These are phyloP conservation scores for Cecropterus lyciades DNA, from an alignment of 1,140 invertebrate species.

Conservation along the genomic window DNA sequence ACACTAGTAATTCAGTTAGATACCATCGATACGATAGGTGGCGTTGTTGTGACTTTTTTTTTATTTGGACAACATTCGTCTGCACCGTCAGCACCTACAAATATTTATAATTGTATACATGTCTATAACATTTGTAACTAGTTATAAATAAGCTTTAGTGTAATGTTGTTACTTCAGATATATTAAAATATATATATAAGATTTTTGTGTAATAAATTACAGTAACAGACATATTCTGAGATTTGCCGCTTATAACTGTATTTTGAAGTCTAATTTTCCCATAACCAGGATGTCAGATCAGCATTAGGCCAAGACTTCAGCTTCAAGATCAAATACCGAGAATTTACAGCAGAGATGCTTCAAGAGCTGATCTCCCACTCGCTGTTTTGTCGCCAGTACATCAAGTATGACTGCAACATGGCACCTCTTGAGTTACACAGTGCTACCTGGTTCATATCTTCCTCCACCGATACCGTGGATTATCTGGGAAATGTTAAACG, in stretches of 20 bases:
- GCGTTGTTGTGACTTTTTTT: no score
- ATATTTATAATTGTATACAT: no score
- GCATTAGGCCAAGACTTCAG: conserved; percentile 90
- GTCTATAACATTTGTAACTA: no score
- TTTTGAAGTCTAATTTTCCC: background rate
- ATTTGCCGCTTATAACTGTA: no score
- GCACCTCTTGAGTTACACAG: conserved; percentile 94
- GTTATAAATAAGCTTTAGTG: no score
- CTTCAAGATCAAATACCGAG: conserved; percentile 93
- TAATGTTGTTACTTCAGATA: no score
- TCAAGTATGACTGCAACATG: conserved; percentile 96
- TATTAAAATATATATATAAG: no score
- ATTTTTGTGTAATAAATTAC: background rate
- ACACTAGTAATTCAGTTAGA: no score
- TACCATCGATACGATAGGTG: no score
- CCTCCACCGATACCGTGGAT: conserved; percentile 91
- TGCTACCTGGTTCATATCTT: conserved; percentile 95
- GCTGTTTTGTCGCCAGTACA: conserved; percentile 94
- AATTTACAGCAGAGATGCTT: conserved; percentile 95
- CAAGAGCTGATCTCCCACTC: conserved; percentile 95
- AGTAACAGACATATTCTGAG: no score
- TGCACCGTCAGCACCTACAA: no score
- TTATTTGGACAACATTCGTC: no score
- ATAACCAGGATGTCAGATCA: conserved; percentile 89
- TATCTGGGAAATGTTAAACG: conserved; percentile 93